Conservation (phyloP, 2,113 vertebrate genomes). For the Rousettus leschenaultii region DNA sequence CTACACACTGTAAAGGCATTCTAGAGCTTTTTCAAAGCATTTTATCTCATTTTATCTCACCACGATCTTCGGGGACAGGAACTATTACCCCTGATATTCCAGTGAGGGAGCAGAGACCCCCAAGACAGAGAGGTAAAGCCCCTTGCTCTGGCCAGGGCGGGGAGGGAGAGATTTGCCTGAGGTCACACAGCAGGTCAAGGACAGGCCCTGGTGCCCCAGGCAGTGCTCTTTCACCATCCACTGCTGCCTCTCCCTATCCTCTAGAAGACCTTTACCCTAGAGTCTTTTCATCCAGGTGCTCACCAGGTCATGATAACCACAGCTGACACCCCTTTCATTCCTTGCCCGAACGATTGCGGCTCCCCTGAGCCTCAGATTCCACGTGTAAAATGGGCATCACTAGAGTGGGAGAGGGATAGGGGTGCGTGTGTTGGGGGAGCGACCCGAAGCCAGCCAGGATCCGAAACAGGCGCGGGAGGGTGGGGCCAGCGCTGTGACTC, state of each 20-base stretch:
- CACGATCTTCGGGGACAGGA: neutral
- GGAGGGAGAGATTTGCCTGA: neutral
- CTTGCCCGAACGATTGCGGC: neutral
- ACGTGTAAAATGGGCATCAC: neutral
- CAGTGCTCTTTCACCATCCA: neutral
- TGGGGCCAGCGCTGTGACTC: slow-evolving; percentile 59
- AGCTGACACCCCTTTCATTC: neutral
- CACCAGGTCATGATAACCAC: too few relatives aligned
- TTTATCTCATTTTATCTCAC: neutral
- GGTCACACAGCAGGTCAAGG: neutral
- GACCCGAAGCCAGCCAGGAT: rapidly evolving
- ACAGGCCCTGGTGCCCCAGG: neutral
- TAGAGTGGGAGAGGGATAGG: neutral
- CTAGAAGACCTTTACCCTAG: neutral
- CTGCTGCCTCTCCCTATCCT: neutral
- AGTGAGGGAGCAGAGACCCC: neutral
- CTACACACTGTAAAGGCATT: neutral
- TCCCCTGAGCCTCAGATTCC: neutral
- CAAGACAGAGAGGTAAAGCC: neutral
- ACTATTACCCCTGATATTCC: neutral
- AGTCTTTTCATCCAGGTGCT: neutral
- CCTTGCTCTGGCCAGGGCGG: neutral
- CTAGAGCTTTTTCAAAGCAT: neutral
- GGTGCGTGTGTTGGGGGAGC: rapidly evolving
- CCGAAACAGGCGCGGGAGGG: neutral